A percentile compares a stretch with the other conserved stretches of the same genome.
phyloP scores from a whole-genome alignment of 1,140 invertebrate species.

The Heliothis virescens region DNA sequence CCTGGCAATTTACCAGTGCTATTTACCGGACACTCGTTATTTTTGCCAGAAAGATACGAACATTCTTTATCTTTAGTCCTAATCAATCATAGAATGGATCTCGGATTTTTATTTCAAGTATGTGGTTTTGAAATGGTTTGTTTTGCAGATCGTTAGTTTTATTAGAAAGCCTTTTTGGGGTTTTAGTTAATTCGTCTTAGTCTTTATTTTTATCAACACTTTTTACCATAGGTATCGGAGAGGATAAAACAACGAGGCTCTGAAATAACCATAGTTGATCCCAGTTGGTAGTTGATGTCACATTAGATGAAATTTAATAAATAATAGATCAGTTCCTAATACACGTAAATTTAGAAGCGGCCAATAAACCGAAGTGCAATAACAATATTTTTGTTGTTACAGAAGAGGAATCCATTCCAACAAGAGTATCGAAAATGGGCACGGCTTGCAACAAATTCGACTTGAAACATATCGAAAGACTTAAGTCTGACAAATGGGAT shows the following conservation, averaged over 20 bases:
- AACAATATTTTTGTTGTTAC: slow-evolving; percentile 55
- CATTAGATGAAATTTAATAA: not conserved
- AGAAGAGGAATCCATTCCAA: slow-evolving; percentile 86
- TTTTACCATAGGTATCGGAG: too few species aligned
- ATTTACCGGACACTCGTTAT: slow-evolving; percentile 47
- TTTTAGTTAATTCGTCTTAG: too few species aligned
- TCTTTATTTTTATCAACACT: too few species aligned
- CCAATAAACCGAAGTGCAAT: too few species aligned
- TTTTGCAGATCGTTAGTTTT: not conserved
- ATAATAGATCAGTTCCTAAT: not conserved
- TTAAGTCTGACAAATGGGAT: slow-evolving; percentile 87
- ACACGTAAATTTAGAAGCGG: too few species aligned
- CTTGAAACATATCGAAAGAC: slow-evolving; percentile 78
- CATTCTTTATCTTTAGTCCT: slow-evolving; percentile 13
- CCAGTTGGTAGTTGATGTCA: not conserved
- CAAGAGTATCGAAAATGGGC: slow-evolving; percentile 82
- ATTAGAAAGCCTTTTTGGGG: too few species aligned
- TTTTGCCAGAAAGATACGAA: slow-evolving; percentile 35
- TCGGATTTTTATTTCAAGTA: not conserved
- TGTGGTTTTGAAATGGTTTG: not conserved
- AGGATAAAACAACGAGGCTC: too few species aligned
- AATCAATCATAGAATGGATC: slow-evolving; percentile 31
- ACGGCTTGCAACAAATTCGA: slow-evolving; percentile 84
- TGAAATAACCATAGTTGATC: too few species aligned
- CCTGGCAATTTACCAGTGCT: slow-evolving; percentile 43